Conservation (phyloP, 2,888 invertebrate genomes). For the Acanthosoma haemorrhoidale region DNA sequence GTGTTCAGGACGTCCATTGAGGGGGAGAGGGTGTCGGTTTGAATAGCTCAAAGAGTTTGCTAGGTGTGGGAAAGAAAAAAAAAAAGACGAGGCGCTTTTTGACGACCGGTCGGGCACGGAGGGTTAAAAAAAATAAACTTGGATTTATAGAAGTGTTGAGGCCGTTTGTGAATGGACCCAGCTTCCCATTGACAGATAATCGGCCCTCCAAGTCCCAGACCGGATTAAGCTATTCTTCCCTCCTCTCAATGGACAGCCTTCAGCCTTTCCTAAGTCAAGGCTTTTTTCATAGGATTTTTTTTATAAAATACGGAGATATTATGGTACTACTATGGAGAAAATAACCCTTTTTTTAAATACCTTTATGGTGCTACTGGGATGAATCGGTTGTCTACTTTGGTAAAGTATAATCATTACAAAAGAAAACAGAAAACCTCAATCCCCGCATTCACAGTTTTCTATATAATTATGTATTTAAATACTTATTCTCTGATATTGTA, state of each 20-base stretch:
- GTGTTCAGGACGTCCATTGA: conserved; percentile 23
- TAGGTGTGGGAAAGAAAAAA: conserved; percentile 30
- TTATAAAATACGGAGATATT: not conserved
- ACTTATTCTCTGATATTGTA: too few relatives aligned
- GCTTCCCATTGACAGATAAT: conserved; percentile 27
- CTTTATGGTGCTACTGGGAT: not conserved
- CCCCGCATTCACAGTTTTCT: too few relatives aligned
- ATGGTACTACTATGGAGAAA: not conserved
- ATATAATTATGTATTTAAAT: too few relatives aligned
- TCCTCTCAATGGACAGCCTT: not conserved
- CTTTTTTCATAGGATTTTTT: not conserved
- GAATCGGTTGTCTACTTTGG: not conserved
- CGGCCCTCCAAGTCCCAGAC: conserved; percentile 22
- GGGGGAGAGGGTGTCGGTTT: not conserved
- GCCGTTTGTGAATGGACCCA: conserved; percentile 11
- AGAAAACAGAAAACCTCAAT: too few relatives aligned
- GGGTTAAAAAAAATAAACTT: not conserved
- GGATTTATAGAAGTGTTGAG: conserved; percentile 28
- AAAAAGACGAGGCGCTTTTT: conserved; percentile 9
- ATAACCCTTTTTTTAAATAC: not conserved
- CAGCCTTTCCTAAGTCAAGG: not conserved
- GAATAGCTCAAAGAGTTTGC: conserved; percentile 30
- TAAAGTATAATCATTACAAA: not conserved
- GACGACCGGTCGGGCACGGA: conserved; percentile 27
- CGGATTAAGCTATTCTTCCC: conserved; percentile 25